A percentile compares a stretch with the other conserved stretches of the same genome.
phyloP scores from a whole-genome alignment of 35 echinoderm and acorn worm species.

The Holothuria glaberrima region DNA sequence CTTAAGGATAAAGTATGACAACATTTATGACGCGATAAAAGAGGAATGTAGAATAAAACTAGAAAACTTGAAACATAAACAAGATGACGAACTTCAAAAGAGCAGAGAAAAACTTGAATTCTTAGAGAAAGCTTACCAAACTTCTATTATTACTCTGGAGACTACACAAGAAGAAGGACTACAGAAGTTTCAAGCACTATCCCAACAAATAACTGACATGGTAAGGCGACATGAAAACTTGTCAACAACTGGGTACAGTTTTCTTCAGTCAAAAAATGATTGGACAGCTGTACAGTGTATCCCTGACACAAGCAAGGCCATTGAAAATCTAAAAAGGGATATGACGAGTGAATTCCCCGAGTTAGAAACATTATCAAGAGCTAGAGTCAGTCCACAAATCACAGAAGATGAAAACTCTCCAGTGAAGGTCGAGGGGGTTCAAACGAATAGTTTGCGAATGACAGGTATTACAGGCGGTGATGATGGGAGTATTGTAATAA shows the following conservation, averaged over 20 bases:
- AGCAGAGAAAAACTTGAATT: not conserved
- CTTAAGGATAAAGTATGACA: not conserved
- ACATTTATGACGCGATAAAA: not conserved
- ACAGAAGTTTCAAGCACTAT: not conserved
- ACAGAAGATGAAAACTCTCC: not conserved
- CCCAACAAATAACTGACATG: not conserved
- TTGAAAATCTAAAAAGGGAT: not conserved
- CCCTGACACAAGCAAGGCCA: not conserved
- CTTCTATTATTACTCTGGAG: too few species aligned
- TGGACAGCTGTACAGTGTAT: too few species aligned
- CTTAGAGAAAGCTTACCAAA: not conserved
- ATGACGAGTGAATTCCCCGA: constrained; percentile 14
- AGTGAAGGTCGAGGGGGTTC: not conserved
- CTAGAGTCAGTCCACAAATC: not conserved
- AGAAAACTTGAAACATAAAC: not conserved
- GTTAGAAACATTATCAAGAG: too few species aligned
- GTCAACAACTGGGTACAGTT: not conserved
- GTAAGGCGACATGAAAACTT: constrained; percentile 2
- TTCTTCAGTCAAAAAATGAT: not conserved
- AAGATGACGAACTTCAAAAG: not conserved
- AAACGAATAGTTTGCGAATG: not conserved
- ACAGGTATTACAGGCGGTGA: not conserved
- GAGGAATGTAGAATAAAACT: not conserved
- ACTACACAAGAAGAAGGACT: not conserved
- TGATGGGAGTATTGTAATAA: constrained; percentile 4